A percentile compares a stretch with the other conserved stretches of the same genome.
Conservation (phyloP, 2,888 invertebrate genomes). For the Melinopterus prodromus region DNA sequence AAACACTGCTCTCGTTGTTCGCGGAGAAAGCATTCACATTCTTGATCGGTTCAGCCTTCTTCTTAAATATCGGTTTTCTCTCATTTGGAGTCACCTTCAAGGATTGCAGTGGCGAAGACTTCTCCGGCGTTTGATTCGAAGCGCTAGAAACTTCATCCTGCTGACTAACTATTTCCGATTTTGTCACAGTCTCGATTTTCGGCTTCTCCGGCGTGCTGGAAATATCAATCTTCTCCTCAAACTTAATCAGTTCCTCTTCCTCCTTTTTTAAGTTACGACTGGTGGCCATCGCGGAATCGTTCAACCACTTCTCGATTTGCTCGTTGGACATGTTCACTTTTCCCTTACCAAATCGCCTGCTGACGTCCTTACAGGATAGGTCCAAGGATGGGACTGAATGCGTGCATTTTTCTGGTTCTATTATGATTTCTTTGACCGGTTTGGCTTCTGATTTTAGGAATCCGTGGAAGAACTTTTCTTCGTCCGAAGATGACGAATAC, state of each 20-base stretch:
- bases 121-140: conserved; percentile 46
- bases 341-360: conserved; percentile 63
- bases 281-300: conserved; percentile 58
- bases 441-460: conserved; percentile 53
- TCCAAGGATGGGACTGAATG: conserved; percentile 42
- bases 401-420: conserved; percentile 59
- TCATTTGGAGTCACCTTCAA: conserved; percentile 49
- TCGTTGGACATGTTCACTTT: conserved; percentile 76
- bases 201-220: conserved; percentile 18
- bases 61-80: conserved; percentile 67
- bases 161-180: conserved; percentile 13
- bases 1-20: conserved; percentile 75
- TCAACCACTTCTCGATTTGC: conserved; percentile 73
- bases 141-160: conserved; percentile 35
- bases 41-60: conserved; percentile 59
- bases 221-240: conserved; percentile 52
- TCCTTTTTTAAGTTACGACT: conserved; percentile 54
- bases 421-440: conserved; percentile 45
- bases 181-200: conserved; percentile 28
- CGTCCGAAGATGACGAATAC: conserved; percentile 63
- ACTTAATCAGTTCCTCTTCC: conserved; percentile 55
- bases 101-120: not conserved
- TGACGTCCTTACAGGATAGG: conserved; percentile 53
- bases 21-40: conserved; percentile 71
- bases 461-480: conserved; percentile 58